phyloP scores from a whole-genome alignment of 2,888 invertebrate genomes.

The Notodonta dromedarius region DNA sequence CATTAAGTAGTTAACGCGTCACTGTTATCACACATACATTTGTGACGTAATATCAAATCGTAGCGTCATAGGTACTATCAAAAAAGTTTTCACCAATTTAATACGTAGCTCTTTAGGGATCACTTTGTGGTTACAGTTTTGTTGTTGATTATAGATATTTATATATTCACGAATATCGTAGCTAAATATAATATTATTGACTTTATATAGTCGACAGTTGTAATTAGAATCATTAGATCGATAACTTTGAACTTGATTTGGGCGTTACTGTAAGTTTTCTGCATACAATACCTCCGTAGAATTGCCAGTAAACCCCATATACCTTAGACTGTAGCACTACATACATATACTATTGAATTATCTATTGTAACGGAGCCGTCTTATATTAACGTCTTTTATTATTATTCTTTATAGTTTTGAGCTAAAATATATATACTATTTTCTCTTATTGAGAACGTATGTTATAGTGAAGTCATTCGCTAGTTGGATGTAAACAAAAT shows the following conservation, averaged over 20 bases:
- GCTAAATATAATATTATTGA: slow-evolving; percentile 38
- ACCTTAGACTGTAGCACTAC: slow-evolving; percentile 42
- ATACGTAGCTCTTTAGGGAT: slow-evolving; percentile 51
- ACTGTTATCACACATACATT: neutral
- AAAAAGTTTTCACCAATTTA: neutral
- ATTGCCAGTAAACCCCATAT: too few species aligned
- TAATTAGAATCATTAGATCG: slow-evolving; percentile 28
- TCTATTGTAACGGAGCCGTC: slow-evolving; percentile 39
- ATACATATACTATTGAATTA: slow-evolving; percentile 21
- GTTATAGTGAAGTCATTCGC: slow-evolving; percentile 3
- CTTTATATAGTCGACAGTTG: slow-evolving; percentile 51
- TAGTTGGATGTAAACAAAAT: too few species aligned
- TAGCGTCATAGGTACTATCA: neutral
- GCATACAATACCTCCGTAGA: too few species aligned
- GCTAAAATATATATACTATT: slow-evolving; percentile 20
- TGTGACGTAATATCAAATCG: neutral
- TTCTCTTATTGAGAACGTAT: slow-evolving; percentile 23
- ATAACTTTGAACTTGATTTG: slow-evolving; percentile 21
- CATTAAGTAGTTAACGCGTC: neutral
- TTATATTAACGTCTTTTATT: slow-evolving; percentile 30
- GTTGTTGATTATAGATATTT: slow-evolving; percentile 55
- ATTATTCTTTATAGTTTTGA: slow-evolving; percentile 24
- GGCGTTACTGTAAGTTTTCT: neutral
- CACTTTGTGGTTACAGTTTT: slow-evolving; percentile 41
- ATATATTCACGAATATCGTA: slow-evolving; percentile 45